Evolutionary conservation across 2,113 vertebrate species (phyloP).

Genomic region (Manacus vitellinus): DNA sequence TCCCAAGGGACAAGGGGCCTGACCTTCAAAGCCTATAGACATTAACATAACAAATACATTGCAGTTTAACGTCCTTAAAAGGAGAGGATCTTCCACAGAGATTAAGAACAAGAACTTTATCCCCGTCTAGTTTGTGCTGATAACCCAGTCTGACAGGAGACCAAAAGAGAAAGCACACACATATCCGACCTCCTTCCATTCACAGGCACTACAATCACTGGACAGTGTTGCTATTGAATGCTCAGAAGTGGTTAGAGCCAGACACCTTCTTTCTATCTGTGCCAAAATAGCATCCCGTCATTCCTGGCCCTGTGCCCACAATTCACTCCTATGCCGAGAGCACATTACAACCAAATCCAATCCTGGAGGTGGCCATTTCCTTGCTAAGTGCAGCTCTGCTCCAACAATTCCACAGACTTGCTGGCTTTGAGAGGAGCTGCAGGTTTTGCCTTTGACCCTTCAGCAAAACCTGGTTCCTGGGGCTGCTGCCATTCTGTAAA

Average conservation of each 20-base stretch:
- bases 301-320: neutral
- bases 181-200: neutral
- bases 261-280: neutral
- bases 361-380: constrained; percentile 1
- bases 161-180: neutral
- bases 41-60: neutral
- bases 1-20: neutral
- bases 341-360: neutral
- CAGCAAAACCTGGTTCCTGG: neutral
- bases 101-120: neutral
- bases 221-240: neutral
- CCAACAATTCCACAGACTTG: neutral
- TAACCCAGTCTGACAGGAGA: neutral
- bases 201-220: neutral
- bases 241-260: neutral
- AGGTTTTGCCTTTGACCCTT: neutral
- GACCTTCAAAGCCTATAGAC: neutral
- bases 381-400: neutral
- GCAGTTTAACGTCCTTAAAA: neutral
- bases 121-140: neutral
- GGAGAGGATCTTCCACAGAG: neutral
- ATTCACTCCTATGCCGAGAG: neutral
- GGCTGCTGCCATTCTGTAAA: neutral
- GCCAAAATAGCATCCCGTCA: constrained; percentile 14
- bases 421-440: neutral